Evolutionary conservation across 2,888 invertebrate genomes (phyloP), one percentile per base, ranked within the genome.

Genomic region (Chironomus riparius): DNA sequence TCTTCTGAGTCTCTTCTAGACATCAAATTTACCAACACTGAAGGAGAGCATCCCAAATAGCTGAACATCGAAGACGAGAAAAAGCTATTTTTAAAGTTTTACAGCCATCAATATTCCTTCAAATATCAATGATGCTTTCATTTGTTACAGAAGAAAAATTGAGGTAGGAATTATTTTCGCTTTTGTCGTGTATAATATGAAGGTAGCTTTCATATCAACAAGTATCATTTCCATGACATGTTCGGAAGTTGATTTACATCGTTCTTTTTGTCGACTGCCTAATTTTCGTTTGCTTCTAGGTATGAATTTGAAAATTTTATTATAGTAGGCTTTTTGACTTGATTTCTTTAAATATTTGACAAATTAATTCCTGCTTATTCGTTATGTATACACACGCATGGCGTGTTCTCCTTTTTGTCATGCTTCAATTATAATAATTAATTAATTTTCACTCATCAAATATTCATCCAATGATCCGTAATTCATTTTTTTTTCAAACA

Each of bases 201-300:
- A 38, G 38, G 38, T 38, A 38, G 38, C 38, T 12, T 24, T 68
- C 13, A 68, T 13, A n/a, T 13, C 68, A 68, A 68, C 68, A 68
- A 68, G 68, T 68, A 68, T 68, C 12, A 68, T 68, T 68, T 68
- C 13, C 22, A 68, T 68, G 28, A 68, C 68, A 68, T 13, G 12
- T 68, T 68, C 38, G 68, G 68, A 68, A 68, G 68, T 68, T 68
- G 68, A 68, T 68, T 24, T 68, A 13, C n/a, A 68, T n/a, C 68
- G 68, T 38, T 68, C 38, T 10, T 68, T 15, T 68, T 68, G 15
- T n/a, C 24, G 68, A 38, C 22, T 50, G 50, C 13, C n/a, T 50
- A 50, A 50, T 50, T 50, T 50, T 13, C 15, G n/a, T 50, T 13
- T 6, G 50, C 50, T 50, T n/a, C 6, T 2, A 50, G 50, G 38